Base-by-base conservation (phyloP, 2,113 vertebrate genomes). In the Marmota monax region DNA sequence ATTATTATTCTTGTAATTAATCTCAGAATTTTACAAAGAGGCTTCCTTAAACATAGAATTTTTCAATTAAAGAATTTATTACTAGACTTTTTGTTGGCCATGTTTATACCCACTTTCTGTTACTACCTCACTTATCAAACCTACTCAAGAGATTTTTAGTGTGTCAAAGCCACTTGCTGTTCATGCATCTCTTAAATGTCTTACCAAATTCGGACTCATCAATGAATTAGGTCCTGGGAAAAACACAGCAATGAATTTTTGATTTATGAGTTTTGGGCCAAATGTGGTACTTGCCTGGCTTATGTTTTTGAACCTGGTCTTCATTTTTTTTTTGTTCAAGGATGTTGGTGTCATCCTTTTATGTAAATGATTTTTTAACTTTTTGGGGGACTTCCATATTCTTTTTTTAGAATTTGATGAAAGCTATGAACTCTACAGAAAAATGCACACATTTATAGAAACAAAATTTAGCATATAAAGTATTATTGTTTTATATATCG, bases 1-100 rank as follows among this genome's bases (percentile, higher is more conserved):
- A 37, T 85, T 84, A 20, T n/a, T 70, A 53, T 74, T 67, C 1
- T 85, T 85, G 37, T 32, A 48, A 4, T 79, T 85, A 42, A 84
- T 51, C 18, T 61, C 67, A 85, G 73, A n/a, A 5, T 61, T 93
- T 85, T 63, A 63, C 51, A 37, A 80, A 89, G 48, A 95, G n/a
- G 7, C 73, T 58, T 80, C 73, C 34, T 20, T 27, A 61, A 37
- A 20, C 18, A 34, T 27, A 67, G 37, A 65, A 67, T 32, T 84
- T 78, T 84, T 84, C 76, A 84, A 56, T 58, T 83, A 76, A 72
- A 72, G 11, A 82, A 76, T 80, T 82, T 74, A 82, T 94, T 79
- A 84, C 79, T 70, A 56, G 20, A 58, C 9, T 45, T 76, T 72
- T 72, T 45, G 22, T 25, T 25, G 48, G 65, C 27, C 25, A 12